Conservation (phyloP, 2,888 invertebrate species). For the Chesias legatella region DNA sequence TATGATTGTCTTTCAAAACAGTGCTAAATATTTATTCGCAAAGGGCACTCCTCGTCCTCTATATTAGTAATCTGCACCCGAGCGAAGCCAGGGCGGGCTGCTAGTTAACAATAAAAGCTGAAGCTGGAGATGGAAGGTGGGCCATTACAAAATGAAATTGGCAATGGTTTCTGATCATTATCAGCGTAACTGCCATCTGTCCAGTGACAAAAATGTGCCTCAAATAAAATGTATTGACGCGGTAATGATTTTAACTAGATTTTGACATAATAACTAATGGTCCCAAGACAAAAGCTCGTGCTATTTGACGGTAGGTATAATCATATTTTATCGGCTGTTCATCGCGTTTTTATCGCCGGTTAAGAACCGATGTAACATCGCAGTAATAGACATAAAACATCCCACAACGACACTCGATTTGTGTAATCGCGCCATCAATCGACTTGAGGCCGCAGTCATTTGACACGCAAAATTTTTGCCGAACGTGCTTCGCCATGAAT, state of each 20-base stretch:
- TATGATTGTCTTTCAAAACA: too few relatives aligned
- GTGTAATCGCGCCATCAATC: conserved; percentile 58
- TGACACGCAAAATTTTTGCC: conserved; percentile 72
- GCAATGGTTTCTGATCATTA: conserved; percentile 18
- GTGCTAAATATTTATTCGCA: too few relatives aligned
- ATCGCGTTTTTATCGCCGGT: conserved; percentile 21
- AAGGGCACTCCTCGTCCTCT: too few relatives aligned
- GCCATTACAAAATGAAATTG: conserved; percentile 18
- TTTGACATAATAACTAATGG: too few relatives aligned
- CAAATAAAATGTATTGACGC: conserved; percentile 13
- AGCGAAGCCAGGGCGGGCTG: too few relatives aligned
- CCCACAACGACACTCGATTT: conserved; percentile 46
- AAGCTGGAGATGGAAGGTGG: not conserved
- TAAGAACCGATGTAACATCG: conserved; percentile 30
- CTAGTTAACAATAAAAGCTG: too few relatives aligned
- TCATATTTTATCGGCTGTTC: conserved; percentile 21
- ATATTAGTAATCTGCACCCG: too few relatives aligned
- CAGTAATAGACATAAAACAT: conserved; percentile 45
- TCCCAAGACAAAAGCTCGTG: not conserved
- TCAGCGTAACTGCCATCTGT: conserved; percentile 18
- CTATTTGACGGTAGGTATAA: conserved; percentile 12
- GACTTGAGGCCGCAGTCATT: conserved; percentile 55
- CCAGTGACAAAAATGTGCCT: conserved; percentile 8
- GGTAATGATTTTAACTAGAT: not conserved
- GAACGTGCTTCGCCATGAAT: conserved; percentile 75